phyloP scores from a whole-genome alignment of 2,888 invertebrate genomes.

The Cantharis flavilabris region DNA sequence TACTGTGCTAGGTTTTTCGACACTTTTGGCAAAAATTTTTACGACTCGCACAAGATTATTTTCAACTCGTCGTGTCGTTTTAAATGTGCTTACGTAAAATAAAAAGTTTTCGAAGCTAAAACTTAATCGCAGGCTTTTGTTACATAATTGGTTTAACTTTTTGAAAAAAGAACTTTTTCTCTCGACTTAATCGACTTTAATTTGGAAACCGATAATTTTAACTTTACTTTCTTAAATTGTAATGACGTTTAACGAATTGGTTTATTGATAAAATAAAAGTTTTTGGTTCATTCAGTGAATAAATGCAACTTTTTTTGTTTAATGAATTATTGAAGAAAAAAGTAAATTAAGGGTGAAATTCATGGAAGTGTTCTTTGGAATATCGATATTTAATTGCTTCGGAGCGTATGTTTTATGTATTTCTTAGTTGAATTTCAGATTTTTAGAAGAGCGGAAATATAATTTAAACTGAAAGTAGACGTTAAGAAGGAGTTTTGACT shows the following conservation, averaged over 20 bases:
- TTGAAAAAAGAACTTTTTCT: conserved; percentile 12
- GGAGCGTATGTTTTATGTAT: background rate
- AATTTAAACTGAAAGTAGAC: conserved; percentile 29
- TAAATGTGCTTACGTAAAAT: conserved; percentile 25
- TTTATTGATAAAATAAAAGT: background rate
- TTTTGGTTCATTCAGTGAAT: conserved; percentile 1
- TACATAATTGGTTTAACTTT: conserved; percentile 23
- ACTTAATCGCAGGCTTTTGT: conserved; percentile 23
- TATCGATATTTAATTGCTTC: background rate
- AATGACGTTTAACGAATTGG: conserved; percentile 18
- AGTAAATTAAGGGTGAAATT: background rate
- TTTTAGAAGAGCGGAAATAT: conserved; percentile 7
- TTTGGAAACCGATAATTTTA: conserved; percentile 15
- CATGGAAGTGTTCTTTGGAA: background rate
- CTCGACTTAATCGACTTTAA: conserved; percentile 15
- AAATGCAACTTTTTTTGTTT: background rate
- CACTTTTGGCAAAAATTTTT: conserved; percentile 30
- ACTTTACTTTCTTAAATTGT: conserved; percentile 3
- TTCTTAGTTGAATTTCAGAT: background rate
- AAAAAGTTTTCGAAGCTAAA: conserved; percentile 20
- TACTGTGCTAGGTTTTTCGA: conserved; percentile 19
- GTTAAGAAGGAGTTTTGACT: conserved; percentile 26
- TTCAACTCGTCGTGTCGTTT: conserved; percentile 24
- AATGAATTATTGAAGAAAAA: background rate
- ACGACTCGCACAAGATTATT: conserved; percentile 23